phyloP scores from a whole-genome alignment of 2,797 vertebrate genomes.

The Pangasius sanitwongsei region DNA sequence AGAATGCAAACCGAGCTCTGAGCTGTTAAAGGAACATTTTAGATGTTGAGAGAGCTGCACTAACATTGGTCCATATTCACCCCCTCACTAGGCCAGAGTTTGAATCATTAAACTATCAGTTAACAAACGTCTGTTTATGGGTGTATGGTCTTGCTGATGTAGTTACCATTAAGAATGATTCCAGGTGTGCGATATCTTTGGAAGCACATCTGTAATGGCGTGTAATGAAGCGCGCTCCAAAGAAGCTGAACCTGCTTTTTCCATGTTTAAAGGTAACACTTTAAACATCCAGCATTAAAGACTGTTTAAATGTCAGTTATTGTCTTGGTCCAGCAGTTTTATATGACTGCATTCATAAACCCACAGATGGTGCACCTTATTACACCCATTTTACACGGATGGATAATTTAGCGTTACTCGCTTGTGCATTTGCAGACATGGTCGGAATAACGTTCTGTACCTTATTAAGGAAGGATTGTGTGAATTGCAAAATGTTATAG shows the following conservation, averaged over 20 bases:
- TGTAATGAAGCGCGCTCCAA: background rate
- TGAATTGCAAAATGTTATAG: background rate
- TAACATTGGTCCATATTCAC: background rate
- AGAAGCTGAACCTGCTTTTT: background rate
- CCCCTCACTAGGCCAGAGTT: background rate
- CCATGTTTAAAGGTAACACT: background rate
- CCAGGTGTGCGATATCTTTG: background rate
- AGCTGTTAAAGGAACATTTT: background rate
- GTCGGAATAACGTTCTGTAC: background rate
- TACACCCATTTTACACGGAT: background rate
- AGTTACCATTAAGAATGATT: background rate
- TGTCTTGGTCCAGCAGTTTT: conserved; percentile 2
- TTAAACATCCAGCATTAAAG: background rate
- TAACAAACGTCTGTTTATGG: background rate
- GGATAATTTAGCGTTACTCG: background rate
- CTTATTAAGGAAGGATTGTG: background rate
- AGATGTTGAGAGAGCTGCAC: background rate
- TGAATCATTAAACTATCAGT: background rate
- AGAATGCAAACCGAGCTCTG: conserved; percentile 20
- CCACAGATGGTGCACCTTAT: background rate
- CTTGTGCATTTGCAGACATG: background rate
- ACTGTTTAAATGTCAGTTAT: conserved; percentile 14
- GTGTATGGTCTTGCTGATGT: background rate
- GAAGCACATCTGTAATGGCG: background rate
- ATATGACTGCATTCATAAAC: background rate